Conservation (phyloP, 2,797 vertebrate species). For the Australoheros facetus region DNA sequence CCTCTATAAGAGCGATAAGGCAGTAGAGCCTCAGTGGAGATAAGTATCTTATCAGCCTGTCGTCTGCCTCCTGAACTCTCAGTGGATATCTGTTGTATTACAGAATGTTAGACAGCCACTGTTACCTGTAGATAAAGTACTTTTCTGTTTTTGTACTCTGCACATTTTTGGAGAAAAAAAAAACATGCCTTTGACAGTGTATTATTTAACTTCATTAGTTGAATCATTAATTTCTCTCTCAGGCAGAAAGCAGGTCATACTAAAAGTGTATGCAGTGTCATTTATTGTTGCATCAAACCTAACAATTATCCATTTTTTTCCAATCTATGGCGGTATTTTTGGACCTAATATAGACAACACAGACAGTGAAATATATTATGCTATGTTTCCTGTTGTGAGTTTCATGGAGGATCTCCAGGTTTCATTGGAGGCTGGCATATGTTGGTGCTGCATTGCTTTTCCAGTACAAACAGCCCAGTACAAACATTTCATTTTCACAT, state of each 20-base stretch:
- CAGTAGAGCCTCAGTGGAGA: slow-evolving; percentile 50
- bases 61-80: slow-evolving; percentile 64
- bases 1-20: slow-evolving; percentile 61
- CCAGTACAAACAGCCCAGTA: slow-evolving; percentile 8
- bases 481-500: slow-evolving; percentile 68
- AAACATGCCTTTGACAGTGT: slow-evolving; percentile 6
- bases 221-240: slow-evolving; percentile 23
- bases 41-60: slow-evolving; percentile 78
- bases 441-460: slow-evolving; percentile 49
- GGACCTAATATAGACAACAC: slow-evolving; percentile 7
- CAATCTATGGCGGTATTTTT: slow-evolving; percentile 13
- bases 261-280: slow-evolving; percentile 10
- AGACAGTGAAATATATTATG: slow-evolving; percentile 31
- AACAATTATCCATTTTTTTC: slow-evolving; percentile 10
- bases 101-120: slow-evolving; percentile 51
- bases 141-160: slow-evolving; percentile 29
- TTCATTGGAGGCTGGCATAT: slow-evolving; percentile 63
- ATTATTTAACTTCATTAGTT: slow-evolving; percentile 24
- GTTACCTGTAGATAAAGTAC: slow-evolving; percentile 58
- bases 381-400: slow-evolving; percentile 47
- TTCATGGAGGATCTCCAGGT: slow-evolving; percentile 48
- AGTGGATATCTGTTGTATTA: slow-evolving; percentile 64
- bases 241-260: slow-evolving; percentile 23
- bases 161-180: neutral
- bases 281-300: slow-evolving; percentile 18